These are phyloP conservation scores for Acholoe squamosa DNA, from an alignment of 2,888 invertebrate genomes.

Conservation along the genomic window DNA sequence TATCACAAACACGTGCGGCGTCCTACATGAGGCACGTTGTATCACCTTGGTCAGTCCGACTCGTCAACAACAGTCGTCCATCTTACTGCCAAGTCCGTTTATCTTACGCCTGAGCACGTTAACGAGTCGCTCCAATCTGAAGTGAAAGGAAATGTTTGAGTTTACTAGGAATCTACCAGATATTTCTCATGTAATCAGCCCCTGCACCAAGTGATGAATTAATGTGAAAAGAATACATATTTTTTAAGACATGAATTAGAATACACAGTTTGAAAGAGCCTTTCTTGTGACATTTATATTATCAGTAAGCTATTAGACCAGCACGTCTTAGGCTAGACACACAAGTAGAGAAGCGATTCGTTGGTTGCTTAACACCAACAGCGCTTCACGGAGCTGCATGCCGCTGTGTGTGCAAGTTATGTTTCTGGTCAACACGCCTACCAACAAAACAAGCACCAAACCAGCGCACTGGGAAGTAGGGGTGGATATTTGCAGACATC, in stretches of 20 bases:
- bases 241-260: background rate
- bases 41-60: background rate
- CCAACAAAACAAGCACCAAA: background rate
- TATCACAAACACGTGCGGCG: too few relatives aligned
- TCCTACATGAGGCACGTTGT: background rate
- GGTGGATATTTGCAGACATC: background rate
- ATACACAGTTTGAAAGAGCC: background rate
- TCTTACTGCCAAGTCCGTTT: slow-evolving; percentile 64
- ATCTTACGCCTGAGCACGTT: slow-evolving; percentile 65
- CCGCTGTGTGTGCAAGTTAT: background rate
- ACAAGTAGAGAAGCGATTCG: background rate
- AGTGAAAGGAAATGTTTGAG: background rate
- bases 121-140: slow-evolving; percentile 64
- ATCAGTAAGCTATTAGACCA: background rate
- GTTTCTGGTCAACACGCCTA: slow-evolving; percentile 1
- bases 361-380: slow-evolving; percentile 22
- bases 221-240: background rate
- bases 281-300: background rate
- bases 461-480: background rate
- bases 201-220: too few relatives aligned
- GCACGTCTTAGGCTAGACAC: background rate
- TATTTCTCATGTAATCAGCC: too few relatives aligned
- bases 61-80: slow-evolving; percentile 60
- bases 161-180: too few relatives aligned
- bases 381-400: background rate